Conservation (phyloP, 1,140 invertebrate genomes). For the Orius insidiosus region DNA sequence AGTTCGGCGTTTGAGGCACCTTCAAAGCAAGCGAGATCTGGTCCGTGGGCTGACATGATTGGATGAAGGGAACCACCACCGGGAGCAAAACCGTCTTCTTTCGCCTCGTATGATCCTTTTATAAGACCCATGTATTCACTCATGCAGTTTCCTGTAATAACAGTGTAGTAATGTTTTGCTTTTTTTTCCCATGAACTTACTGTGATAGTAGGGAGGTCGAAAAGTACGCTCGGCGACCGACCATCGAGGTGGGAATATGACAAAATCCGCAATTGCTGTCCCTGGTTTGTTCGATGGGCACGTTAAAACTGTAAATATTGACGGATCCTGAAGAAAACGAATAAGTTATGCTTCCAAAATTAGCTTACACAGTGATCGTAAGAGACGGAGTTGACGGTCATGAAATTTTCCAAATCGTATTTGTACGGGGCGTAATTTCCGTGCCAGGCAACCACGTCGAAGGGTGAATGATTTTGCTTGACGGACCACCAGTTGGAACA, state of each 20-base stretch:
- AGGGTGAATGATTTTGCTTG: slow-evolving; percentile 75
- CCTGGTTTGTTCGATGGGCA: slow-evolving; percentile 79
- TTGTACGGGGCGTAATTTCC: slow-evolving; percentile 98
- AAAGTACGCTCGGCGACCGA: slow-evolving; percentile 93
- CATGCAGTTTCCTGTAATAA: slow-evolving; percentile 83
- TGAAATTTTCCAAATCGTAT: slow-evolving; percentile 83
- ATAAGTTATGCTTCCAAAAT: background rate
- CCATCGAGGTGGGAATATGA: slow-evolving; percentile 97
- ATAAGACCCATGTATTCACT: slow-evolving; percentile 99
- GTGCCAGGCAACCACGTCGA: slow-evolving; percentile 98
- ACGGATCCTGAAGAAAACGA: slow-evolving; percentile 59
- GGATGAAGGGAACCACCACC: slow-evolving; percentile 82
- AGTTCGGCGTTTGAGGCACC: slow-evolving; percentile 55
- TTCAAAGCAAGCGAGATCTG: slow-evolving; percentile 79
- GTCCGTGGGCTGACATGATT: slow-evolving; percentile 97
- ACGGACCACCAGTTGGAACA: slow-evolving; percentile 76
- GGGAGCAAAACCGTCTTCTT: slow-evolving; percentile 76
- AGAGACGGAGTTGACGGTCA: slow-evolving; percentile 90
- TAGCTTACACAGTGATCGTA: slow-evolving; percentile 93
- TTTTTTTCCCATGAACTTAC: slow-evolving; percentile 37
- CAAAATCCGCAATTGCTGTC: slow-evolving; percentile 93
- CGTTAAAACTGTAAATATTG: slow-evolving; percentile 95
- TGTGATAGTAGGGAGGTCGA: slow-evolving; percentile 89
- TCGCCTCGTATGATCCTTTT: slow-evolving; percentile 85
- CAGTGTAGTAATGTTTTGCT: background rate